Conservation (phyloP, 2,797 vertebrate species). For the Rhabdomys pumilio region DNA sequence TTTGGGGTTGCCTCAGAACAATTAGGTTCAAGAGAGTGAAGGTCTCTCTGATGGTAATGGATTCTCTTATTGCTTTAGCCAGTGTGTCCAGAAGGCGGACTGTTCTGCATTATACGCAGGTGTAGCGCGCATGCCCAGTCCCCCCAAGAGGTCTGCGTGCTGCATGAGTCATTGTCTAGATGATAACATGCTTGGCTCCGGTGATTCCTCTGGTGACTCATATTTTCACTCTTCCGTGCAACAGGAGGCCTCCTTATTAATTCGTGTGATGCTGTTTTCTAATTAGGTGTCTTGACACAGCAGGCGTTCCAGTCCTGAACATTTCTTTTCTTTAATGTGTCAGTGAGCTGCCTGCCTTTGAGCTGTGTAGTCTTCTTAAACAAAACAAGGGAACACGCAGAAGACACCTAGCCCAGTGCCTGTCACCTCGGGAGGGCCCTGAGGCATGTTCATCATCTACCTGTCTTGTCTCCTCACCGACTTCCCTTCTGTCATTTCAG, state of each 20-base stretch:
- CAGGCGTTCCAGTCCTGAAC: slow-evolving; percentile 24
- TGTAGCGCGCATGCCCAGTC: accelerated
- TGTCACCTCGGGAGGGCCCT: not conserved
- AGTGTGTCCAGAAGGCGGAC: not conserved
- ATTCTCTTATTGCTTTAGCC: not conserved
- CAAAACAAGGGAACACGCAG: not conserved
- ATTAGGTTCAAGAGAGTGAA: not conserved
- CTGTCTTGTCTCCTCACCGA: not conserved
- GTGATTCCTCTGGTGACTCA: not conserved
- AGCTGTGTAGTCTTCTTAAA: not conserved
- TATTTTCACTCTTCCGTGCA: not conserved
- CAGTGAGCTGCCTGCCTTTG: slow-evolving; percentile 28
- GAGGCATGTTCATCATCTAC: accelerated
- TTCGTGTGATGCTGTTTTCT: slow-evolving; percentile 41
- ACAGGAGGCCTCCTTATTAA: not conserved
- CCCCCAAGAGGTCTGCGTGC: not conserved
- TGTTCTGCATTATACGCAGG: accelerated
- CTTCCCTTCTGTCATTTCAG: not conserved
- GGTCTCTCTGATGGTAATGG: not conserved
- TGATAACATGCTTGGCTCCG: not conserved
- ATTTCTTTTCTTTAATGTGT: slow-evolving; percentile 16
- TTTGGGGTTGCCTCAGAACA: not conserved
- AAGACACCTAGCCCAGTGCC: not conserved
- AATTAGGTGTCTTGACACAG: slow-evolving; percentile 65
- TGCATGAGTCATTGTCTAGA: not conserved